Evolutionary conservation across 2,888 invertebrate species (phyloP).

Genomic region (Eilema depressum): DNA sequence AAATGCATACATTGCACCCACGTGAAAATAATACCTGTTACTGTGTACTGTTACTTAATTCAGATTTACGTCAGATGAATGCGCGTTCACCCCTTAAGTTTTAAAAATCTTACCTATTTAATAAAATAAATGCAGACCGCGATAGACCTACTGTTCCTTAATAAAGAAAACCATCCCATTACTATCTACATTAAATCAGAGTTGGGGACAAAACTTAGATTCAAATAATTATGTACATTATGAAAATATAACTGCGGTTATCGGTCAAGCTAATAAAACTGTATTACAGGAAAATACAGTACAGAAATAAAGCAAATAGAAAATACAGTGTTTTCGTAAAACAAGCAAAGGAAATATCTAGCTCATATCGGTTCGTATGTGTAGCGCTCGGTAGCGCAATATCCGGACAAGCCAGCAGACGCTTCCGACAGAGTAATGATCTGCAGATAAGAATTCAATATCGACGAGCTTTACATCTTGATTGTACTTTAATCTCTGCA

Average conservation of each 20-base stretch:
- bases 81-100: no score
- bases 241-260: neutral
- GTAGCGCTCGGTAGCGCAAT: slow-evolving; percentile 50
- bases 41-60: no score
- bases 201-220: neutral
- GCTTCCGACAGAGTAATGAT: slow-evolving; percentile 48
- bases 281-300: neutral
- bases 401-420: slow-evolving; percentile 48
- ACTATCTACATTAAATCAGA: no score
- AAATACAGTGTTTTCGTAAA: slow-evolving; percentile 13
- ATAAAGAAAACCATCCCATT: no score
- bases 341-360: slow-evolving; percentile 22
- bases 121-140: no score
- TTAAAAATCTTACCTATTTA: no score
- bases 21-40: no score
- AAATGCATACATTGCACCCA: no score
- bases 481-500: slow-evolving; percentile 16
- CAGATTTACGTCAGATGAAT: no score
- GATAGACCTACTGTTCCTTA: no score
- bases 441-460: slow-evolving; percentile 52
- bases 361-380: slow-evolving; percentile 20
- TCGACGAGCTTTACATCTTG: slow-evolving; percentile 44
- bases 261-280: neutral
- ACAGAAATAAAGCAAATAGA: neutral
- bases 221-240: neutral